A percentile compares a stretch with the other conserved stretches of the same genome.
Evolutionary conservation across 2,797 vertebrate genomes (phyloP).

Genomic region (Ctenosaura bakeri): DNA sequence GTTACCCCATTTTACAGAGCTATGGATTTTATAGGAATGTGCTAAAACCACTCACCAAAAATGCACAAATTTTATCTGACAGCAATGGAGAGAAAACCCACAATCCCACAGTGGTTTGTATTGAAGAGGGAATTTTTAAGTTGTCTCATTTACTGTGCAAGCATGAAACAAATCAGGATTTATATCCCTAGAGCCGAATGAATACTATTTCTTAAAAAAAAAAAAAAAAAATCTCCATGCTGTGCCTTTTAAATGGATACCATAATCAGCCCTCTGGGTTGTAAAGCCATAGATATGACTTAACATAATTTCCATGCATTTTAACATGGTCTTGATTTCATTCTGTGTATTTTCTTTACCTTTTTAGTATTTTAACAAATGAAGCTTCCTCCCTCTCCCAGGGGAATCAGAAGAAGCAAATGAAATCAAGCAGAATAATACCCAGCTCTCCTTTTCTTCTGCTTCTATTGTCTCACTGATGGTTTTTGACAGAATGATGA

Average conservation of each 20-base stretch:
- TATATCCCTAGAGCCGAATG: background rate
- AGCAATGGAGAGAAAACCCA: too few relatives aligned
- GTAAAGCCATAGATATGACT: background rate
- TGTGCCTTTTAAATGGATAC: background rate
- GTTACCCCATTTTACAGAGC: too few relatives aligned
- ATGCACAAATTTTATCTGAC: too few relatives aligned
- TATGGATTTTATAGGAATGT: too few relatives aligned
- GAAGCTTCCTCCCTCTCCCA: background rate
- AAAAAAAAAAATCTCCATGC: background rate
- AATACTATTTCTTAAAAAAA: background rate
- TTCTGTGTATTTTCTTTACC: background rate
- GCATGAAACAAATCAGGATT: too few relatives aligned
- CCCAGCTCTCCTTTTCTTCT: background rate
- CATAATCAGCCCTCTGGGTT: background rate
- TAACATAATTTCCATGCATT: background rate
- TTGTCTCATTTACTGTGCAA: too few relatives aligned
- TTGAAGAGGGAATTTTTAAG: too few relatives aligned
- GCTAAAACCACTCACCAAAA: too few relatives aligned
- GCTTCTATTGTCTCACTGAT: background rate
- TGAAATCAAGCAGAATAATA: background rate
- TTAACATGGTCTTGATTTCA: background rate
- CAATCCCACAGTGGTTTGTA: too few relatives aligned
- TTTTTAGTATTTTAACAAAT: slow-evolving; percentile 30
- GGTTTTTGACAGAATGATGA: slow-evolving; percentile 7
- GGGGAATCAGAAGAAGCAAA: slow-evolving; percentile 23